Percentiles rank a stretch among this genome's conserved stretches.
Conservation (phyloP, 2,888 invertebrate genomes). For the Epirrhoe tristata region DNA sequence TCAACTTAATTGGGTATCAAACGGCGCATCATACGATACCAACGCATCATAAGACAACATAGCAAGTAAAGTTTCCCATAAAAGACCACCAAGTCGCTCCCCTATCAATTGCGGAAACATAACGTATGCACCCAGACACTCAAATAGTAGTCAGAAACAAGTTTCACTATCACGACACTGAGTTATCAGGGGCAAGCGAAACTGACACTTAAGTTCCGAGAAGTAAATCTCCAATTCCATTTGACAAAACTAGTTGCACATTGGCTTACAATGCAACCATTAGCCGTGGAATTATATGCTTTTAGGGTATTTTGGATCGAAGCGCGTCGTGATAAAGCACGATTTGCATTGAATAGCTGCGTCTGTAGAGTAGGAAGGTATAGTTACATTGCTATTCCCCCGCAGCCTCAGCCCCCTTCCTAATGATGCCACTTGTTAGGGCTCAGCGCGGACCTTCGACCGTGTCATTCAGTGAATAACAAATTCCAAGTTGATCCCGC, state of each 20-base stretch:
- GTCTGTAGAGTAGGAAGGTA: background rate
- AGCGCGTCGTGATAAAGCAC: background rate
- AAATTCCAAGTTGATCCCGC: slow-evolving; percentile 76
- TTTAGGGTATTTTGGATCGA: background rate
- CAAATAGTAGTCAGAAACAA: slow-evolving; percentile 6
- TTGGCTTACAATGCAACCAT: background rate
- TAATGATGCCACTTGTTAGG: slow-evolving; percentile 85
- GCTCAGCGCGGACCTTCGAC: slow-evolving; percentile 79
- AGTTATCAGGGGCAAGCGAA: background rate
- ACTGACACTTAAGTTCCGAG: background rate
- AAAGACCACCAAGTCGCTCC: slow-evolving; percentile 78
- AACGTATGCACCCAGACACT: slow-evolving; percentile 18
- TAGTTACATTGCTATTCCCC: slow-evolving; percentile 30
- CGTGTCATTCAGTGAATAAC: slow-evolving; percentile 82
- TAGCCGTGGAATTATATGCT: background rate
- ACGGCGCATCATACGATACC: background rate
- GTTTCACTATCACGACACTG: slow-evolving; percentile 12
- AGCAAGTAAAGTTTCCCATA: slow-evolving; percentile 81
- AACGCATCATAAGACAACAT: slow-evolving; percentile 56
- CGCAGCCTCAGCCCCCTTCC: slow-evolving; percentile 55
- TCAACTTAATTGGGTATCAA: slow-evolving; percentile 65
- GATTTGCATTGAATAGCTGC: slow-evolving; percentile 1
- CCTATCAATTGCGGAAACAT: slow-evolving; percentile 77
- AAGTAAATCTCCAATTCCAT: background rate
- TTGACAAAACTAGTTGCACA: background rate